Evolutionary conservation across 2,113 vertebrate genomes (phyloP).

Genomic region (Pardalotus punctatus): DNA sequence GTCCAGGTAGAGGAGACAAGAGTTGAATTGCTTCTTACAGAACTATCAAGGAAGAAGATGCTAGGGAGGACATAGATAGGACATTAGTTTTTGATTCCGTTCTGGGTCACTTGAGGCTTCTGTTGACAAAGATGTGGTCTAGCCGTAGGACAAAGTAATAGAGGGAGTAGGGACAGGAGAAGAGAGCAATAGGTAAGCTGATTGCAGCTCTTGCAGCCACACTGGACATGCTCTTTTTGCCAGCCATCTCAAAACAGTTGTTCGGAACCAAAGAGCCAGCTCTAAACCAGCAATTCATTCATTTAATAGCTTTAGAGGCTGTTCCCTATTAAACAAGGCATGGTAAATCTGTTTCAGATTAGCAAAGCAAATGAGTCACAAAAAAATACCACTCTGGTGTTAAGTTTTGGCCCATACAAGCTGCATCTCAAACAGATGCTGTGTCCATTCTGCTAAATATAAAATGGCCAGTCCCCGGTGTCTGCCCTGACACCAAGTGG

Average conservation of each 20-base stretch:
- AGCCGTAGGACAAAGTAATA: not conserved
- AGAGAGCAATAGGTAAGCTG: not conserved
- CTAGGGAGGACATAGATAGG: not conserved
- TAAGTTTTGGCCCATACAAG: not conserved
- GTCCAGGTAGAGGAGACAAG: not conserved
- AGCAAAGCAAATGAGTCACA: slow-evolving; percentile 19
- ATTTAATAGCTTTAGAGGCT: slow-evolving; percentile 35
- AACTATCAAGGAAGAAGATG: not conserved
- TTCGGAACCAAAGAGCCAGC: not conserved
- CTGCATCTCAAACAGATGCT: slow-evolving; percentile 15
- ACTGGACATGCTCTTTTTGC: not conserved
- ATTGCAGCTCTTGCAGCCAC: not conserved
- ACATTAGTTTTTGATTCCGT: not conserved
- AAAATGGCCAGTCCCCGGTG: not conserved
- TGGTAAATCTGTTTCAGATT: slow-evolving; percentile 47
- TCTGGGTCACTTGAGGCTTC: not conserved
- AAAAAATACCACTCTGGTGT: not conserved
- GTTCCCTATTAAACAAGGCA: slow-evolving; percentile 15
- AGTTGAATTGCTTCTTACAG: not conserved
- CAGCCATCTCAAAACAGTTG: slow-evolving; percentile 31
- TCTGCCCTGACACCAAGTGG: not conserved
- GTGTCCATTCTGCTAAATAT: not conserved
- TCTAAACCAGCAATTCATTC: slow-evolving; percentile 13
- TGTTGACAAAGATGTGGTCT: not conserved
- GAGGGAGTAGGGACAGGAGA: not conserved